phyloP scores from a whole-genome alignment of 2,797 vertebrate species.

The Sebastes wilsoni region DNA sequence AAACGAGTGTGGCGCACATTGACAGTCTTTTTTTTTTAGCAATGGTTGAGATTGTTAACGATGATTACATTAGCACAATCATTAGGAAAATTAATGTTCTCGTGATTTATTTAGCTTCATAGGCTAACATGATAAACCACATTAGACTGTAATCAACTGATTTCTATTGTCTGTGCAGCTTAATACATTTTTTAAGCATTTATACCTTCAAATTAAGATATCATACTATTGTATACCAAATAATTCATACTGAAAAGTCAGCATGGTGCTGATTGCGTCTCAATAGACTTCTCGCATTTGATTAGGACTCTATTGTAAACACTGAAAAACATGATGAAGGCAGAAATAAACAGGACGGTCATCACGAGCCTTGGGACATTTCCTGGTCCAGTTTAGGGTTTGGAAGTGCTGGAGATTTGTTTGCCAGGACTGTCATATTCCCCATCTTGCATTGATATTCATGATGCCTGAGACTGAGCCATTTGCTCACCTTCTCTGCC shows the following conservation, averaged over 20 bases:
- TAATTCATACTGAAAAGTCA: slow-evolving; percentile 16
- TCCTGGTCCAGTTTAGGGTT: slow-evolving; percentile 24
- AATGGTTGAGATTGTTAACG: not conserved
- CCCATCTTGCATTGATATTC: slow-evolving; percentile 61
- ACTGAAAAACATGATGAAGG: slow-evolving; percentile 26
- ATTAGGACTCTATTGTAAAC: slow-evolving; percentile 34
- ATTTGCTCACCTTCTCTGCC: slow-evolving; percentile 60
- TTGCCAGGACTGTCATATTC: slow-evolving; percentile 37
- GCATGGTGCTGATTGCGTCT: slow-evolving; percentile 19
- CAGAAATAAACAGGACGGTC: slow-evolving; percentile 26
- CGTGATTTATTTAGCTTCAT: slow-evolving; percentile 36
- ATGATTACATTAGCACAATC: not conserved
- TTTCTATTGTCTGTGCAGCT: slow-evolving; percentile 8
- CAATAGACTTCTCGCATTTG: slow-evolving; percentile 5
- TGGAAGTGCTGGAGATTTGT: slow-evolving; percentile 27
- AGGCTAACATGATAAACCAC: not conserved
- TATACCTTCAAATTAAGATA: not conserved
- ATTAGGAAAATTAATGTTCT: not conserved
- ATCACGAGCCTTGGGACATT: not conserved
- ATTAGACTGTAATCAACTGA: slow-evolving; percentile 20
- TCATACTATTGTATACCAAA: not conserved
- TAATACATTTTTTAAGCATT: too few species aligned
- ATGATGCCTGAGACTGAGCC: slow-evolving; percentile 59
- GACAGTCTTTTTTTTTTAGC: not conserved
- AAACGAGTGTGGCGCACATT: not conserved